Conservation (phyloP, 2,797 vertebrate species). For the Cryptoblepharus egeriae region DNA sequence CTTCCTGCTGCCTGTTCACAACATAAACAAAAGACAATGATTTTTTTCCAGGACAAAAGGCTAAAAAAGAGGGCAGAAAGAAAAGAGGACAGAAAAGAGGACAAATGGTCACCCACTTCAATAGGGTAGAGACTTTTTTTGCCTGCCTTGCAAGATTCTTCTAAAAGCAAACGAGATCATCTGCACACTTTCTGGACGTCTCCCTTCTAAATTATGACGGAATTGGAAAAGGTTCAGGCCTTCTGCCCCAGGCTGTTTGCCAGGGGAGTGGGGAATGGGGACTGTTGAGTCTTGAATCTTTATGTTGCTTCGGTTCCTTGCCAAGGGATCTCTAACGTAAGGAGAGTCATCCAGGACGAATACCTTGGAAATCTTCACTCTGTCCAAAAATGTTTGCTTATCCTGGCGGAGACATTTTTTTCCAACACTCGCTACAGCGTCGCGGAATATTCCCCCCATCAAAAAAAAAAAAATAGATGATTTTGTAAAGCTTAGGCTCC, state of each 20-base stretch:
- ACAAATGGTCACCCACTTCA: no score
- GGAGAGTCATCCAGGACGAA: slow-evolving; percentile 37
- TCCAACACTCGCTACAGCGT: slow-evolving; percentile 67
- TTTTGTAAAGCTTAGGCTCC: slow-evolving; percentile 64
- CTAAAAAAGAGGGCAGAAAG: no score
- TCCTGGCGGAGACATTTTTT: slow-evolving; percentile 70
- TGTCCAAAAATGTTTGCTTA: slow-evolving; percentile 65
- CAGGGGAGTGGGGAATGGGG: accelerated
- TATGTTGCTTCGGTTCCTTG: neutral
- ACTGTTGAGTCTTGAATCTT: neutral
- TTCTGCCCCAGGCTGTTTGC: neutral
- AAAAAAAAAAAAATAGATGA: slow-evolving; percentile 67
- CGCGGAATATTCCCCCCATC: slow-evolving; percentile 73
- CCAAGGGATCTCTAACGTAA: slow-evolving; percentile 20
- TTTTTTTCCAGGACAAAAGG: no score
- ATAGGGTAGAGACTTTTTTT: no score
- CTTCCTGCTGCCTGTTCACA: no score
- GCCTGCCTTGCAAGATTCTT: neutral
- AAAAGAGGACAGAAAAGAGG: no score
- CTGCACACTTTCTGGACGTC: no score
- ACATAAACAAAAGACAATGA: no score
- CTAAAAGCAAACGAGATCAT: neutral
- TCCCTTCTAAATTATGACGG: neutral
- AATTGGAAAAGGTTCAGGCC: neutral
- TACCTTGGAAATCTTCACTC: slow-evolving; percentile 49